phyloP scores from a whole-genome alignment of 2,888 invertebrate genomes.

The Osmoderma eremita region DNA sequence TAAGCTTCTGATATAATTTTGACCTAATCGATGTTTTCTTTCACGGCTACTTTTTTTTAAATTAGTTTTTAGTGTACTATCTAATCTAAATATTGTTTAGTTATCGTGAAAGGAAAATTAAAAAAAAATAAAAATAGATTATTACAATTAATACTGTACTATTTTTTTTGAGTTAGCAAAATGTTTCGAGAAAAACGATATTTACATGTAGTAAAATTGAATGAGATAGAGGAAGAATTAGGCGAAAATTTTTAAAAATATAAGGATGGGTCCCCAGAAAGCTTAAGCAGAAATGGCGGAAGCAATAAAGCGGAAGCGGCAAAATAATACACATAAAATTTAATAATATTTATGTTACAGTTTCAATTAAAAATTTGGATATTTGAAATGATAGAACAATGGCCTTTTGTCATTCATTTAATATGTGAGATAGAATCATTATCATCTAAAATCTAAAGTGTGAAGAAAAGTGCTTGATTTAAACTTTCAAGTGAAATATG shows the following conservation, averaged over 20 bases:
- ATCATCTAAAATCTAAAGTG: too few species aligned
- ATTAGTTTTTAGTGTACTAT: conserved; percentile 18
- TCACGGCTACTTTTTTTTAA: background rate
- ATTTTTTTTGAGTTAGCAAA: conserved; percentile 14
- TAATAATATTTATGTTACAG: background rate
- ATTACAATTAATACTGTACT: too few species aligned
- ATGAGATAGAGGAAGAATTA: conserved; percentile 36
- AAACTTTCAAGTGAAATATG: too few species aligned
- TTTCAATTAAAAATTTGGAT: too few species aligned
- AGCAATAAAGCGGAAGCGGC: conserved; percentile 28
- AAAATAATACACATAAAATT: conserved; percentile 36
- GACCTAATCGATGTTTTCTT: conserved; percentile 22
- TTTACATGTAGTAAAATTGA: conserved; percentile 34
- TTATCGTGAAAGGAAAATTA: conserved; percentile 18
- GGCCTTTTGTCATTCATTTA: background rate
- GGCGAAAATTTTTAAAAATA: conserved; percentile 47
- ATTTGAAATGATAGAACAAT: background rate
- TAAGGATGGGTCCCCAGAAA: conserved; percentile 59
- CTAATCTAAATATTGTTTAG: background rate
- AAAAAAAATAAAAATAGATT: conserved; percentile 1
- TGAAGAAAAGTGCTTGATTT: background rate
- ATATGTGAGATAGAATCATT: too few species aligned
- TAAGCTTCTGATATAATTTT: conserved; percentile 51
- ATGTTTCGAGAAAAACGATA: conserved; percentile 22
- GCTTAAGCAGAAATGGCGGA: conserved; percentile 38